Conservation (phyloP, 2,797 vertebrate species). For the Leucoraja ocellata region DNA sequence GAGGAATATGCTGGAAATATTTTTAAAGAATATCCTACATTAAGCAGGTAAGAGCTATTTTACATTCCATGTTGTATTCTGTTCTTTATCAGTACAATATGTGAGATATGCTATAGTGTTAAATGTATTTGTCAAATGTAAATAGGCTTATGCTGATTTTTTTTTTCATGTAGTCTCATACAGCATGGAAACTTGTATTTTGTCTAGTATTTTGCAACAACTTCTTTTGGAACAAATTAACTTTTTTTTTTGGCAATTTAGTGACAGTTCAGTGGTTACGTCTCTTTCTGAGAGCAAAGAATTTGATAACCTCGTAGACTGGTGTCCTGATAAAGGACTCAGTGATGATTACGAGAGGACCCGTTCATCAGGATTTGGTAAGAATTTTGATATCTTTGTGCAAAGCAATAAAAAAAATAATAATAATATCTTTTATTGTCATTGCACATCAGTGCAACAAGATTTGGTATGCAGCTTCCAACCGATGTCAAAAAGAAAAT, state of each 20-base stretch:
- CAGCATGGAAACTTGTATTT: background rate
- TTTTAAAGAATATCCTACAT: constrained; percentile 52
- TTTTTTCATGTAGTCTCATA: background rate
- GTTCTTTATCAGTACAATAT: background rate
- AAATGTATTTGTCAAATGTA: background rate
- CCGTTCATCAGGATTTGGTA: constrained; percentile 22
- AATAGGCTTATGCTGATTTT: background rate
- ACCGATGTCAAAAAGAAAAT: no score
- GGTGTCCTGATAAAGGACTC: constrained; percentile 47
- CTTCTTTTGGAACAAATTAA: background rate
- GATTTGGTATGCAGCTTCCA: no score
- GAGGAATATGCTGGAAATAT: constrained; percentile 53
- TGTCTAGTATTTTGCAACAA: background rate
- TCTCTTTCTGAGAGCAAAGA: constrained; percentile 43
- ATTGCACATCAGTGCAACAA: no score
- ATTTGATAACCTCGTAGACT: constrained; percentile 47
- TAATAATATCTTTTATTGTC: no score
- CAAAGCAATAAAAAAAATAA: background rate
- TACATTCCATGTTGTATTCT: background rate
- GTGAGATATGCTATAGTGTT: background rate
- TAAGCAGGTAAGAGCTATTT: constrained; percentile 50
- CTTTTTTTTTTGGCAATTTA: constrained; percentile 40
- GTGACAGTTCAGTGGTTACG: constrained; percentile 43
- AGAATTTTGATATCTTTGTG: background rate
- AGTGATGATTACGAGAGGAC: constrained; percentile 45